A percentile compares a stretch with the other conserved stretches of the same genome.
These are phyloP conservation scores for Malachius bipustulatus DNA, from an alignment of 2,888 invertebrate genomes.

Conservation along the genomic window DNA sequence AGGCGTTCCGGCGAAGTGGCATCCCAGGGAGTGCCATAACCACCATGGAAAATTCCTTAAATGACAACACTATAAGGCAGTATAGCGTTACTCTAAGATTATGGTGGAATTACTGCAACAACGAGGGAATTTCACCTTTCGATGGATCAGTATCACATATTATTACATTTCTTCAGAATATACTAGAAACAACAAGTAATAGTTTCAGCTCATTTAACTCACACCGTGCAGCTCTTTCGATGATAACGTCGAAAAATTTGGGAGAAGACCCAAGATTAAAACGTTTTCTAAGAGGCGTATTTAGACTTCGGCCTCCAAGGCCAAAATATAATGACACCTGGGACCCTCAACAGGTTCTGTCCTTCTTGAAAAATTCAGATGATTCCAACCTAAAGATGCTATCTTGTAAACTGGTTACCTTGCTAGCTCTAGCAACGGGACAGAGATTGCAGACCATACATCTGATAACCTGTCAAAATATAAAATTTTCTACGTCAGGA, in stretches of 20 bases:
- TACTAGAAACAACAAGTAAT: too few relatives aligned
- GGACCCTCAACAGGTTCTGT: conserved; percentile 19
- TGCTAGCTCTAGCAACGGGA: conserved; percentile 19
- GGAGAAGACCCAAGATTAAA: conserved; percentile 1
- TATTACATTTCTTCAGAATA: too few relatives aligned
- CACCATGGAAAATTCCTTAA: conserved; percentile 13
- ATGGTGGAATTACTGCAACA: conserved; percentile 15
- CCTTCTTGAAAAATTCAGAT: conserved; percentile 14
- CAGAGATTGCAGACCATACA: conserved; percentile 21
- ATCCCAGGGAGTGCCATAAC: conserved; percentile 11
- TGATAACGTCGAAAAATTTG: too few relatives aligned
- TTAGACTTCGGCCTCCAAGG: conserved; percentile 13
- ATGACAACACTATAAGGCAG: conserved; percentile 13
- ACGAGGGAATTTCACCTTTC: conserved; percentile 11
- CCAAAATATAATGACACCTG: conserved; percentile 18
- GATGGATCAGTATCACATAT: neutral
- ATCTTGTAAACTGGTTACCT: conserved; percentile 18
- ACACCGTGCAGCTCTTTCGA: too few relatives aligned
- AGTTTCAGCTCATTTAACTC: too few relatives aligned
- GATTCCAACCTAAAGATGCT: conserved; percentile 12
- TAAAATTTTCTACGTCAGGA: conserved; percentile 4
- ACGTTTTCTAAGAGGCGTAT: conserved; percentile 18
- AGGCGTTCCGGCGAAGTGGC: conserved; percentile 6
- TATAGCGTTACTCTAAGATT: conserved; percentile 13
- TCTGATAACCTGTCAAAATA: conserved; percentile 15